Evolutionary conservation across 30 jellyfish, hydroid and myxozoan species (phyloP).

Genomic region (Aurelia sp.): DNA sequence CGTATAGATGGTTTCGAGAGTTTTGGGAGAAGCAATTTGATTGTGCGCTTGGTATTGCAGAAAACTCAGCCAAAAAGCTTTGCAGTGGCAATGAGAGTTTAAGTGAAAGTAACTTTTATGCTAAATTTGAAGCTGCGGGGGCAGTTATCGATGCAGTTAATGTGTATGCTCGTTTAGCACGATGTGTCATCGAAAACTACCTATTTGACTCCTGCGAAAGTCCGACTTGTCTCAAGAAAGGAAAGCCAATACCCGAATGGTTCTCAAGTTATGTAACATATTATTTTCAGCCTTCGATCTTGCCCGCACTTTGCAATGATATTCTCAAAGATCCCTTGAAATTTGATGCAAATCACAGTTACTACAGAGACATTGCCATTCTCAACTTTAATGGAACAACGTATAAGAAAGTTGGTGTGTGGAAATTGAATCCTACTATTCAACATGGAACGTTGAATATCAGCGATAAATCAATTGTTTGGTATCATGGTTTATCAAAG

Average conservation of each 20-base stretch:
- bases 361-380: neutral
- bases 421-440: neutral
- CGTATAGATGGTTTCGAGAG: constrained; percentile 47
- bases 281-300: neutral
- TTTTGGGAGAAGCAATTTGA: constrained; percentile 45
- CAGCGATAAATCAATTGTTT: neutral
- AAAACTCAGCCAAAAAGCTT: neutral
- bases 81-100: constrained; percentile 22
- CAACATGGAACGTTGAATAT: neutral
- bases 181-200: neutral
- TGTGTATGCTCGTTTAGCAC: neutral
- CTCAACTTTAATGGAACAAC: neutral
- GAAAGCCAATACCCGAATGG: too few species aligned
- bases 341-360: neutral
- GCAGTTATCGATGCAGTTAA: constrained; percentile 12
- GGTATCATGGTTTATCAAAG: neutral
- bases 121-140: neutral
- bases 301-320: neutral
- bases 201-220: too few species aligned
- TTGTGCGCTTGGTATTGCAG: neutral
- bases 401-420: neutral
- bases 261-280: neutral
- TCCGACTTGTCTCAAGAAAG: too few species aligned
- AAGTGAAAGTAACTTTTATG: neutral
- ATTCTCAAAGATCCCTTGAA: neutral